Evolutionary conservation across 2,888 invertebrate species (phyloP).

Genomic region (Pammene fasciana): DNA sequence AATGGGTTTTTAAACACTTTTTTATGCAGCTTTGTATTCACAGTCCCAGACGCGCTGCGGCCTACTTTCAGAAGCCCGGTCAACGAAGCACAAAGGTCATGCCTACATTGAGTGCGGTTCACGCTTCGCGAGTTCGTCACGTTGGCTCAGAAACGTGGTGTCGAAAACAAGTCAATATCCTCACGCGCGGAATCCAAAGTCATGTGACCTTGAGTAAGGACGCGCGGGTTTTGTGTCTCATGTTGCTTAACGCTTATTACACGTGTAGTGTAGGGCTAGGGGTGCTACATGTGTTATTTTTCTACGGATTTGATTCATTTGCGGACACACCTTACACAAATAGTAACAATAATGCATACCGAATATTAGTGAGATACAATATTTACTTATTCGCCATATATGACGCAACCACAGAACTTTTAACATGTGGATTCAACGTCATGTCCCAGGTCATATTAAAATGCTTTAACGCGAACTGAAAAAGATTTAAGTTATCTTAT

Average conservation of each 20-base stretch:
- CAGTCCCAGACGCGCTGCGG: conserved; percentile 53
- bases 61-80: conserved; percentile 68
- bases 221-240: neutral
- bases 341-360: neutral
- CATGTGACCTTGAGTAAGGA: conserved; percentile 2
- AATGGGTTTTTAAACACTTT: conserved; percentile 20
- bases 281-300: too few relatives aligned
- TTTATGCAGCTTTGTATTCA: conserved; percentile 45
- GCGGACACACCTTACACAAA: too few relatives aligned
- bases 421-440: too few relatives aligned
- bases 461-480: too few relatives aligned
- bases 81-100: conserved; percentile 56
- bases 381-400: too few relatives aligned
- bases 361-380: too few relatives aligned
- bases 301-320: too few relatives aligned
- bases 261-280: neutral
- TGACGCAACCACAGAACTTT: too few relatives aligned
- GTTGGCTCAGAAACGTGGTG: conserved; percentile 17
- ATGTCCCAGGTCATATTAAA: too few relatives aligned
- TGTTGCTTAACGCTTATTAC: neutral
- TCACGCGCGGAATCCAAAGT: neutral
- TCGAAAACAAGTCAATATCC: conserved; percentile 26
- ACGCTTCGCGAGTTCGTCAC: conserved; percentile 26
- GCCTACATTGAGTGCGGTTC: conserved; percentile 52
- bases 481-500: too few relatives aligned